Base-by-base conservation (phyloP, 1,140 invertebrate species). In the Drosophila funebris region DNA sequence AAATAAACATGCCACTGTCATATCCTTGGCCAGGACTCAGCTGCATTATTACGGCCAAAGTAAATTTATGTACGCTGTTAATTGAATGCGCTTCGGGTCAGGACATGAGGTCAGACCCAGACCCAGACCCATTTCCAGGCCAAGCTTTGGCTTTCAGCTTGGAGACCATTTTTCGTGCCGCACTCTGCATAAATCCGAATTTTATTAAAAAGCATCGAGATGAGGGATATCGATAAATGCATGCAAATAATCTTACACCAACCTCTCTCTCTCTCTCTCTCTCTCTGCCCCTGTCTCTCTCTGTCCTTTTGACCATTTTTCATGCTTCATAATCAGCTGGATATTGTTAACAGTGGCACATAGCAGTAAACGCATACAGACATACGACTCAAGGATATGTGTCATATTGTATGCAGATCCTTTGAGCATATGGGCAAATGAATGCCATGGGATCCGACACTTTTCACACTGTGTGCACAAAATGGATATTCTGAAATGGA, bases 31-130 rank as follows among this genome's bases (percentile, higher is more conserved):
- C 48, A 31, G 83, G 75, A 61, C 83, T 84, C 82, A 87, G 83
- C 83, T 87, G 82, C 82, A 88, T 88, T 87, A 87, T 87, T 78
- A 78, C 54, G 63, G 62, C 76, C 78, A 87, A 85, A 82, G 83
- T 82, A 87, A 87, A 87, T 87, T 87, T 87, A 87, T 82, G 82
- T 82, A 71, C 82, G 60, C 68, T 76, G 82, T 87, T 87, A 87
- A 87, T 87, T 87, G 83, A 87, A 87, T 73, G 82, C 83, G 50
- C 62, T 53, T 64, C 46, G 60, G 72, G 67, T 76, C 81, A 56
- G 64, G 66, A 61, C 79, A 60, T 27, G 14, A 27, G 48, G 54
- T 33, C 70, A 53, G 24, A 27, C 11, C 3, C 33, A 7, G 27
- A 29, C 6, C 27, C 27, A 29, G 27, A 0, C 8, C 29, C n/a